phyloP scores from a whole-genome alignment of 1,140 invertebrate genomes.

The Caenorhabditis briggsae region DNA sequence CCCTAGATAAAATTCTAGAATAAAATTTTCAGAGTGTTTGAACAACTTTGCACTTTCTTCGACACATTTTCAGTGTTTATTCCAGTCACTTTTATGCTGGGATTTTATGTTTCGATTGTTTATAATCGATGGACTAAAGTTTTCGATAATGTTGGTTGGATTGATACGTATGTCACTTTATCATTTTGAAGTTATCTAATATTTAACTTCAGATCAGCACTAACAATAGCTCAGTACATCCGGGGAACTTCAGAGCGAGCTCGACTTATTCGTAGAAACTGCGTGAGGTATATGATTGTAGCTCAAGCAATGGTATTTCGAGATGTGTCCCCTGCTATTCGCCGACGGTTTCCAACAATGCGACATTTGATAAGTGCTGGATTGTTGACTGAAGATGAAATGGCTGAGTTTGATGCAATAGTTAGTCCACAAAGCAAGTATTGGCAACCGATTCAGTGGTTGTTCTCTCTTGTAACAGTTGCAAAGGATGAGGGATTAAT shows the following conservation, averaged over 20 bases:
- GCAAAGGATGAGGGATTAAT: constrained; percentile 71
- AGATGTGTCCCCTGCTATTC: constrained; percentile 71
- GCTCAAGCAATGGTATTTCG: constrained; percentile 72
- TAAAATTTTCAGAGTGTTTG: constrained; percentile 60
- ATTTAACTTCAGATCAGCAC: constrained; percentile 29
- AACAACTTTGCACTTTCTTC: constrained; percentile 61
- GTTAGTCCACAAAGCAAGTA: constrained; percentile 72
- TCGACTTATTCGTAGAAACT: constrained; percentile 53
- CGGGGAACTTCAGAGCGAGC: constrained; percentile 5
- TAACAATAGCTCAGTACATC: constrained; percentile 45
- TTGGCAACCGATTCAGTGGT: constrained; percentile 74
- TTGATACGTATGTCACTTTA: constrained; percentile 71
- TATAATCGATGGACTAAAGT: constrained; percentile 72
- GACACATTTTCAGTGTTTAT: constrained; percentile 73
- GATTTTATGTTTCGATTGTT: constrained; percentile 75
- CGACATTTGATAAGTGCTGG: constrained; percentile 75
- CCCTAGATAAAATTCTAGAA: not conserved
- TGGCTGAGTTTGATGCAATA: constrained; percentile 72
- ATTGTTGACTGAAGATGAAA: constrained; percentile 71
- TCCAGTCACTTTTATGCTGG: constrained; percentile 75
- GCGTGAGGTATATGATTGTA: constrained; percentile 20
- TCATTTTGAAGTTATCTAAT: not conserved
- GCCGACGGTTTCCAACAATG: constrained; percentile 74
- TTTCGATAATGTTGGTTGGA: constrained; percentile 75
- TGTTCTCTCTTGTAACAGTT: constrained; percentile 69